Evolutionary conservation across 2,113 vertebrate genomes (phyloP).

Genomic region (Naja naja): DNA sequence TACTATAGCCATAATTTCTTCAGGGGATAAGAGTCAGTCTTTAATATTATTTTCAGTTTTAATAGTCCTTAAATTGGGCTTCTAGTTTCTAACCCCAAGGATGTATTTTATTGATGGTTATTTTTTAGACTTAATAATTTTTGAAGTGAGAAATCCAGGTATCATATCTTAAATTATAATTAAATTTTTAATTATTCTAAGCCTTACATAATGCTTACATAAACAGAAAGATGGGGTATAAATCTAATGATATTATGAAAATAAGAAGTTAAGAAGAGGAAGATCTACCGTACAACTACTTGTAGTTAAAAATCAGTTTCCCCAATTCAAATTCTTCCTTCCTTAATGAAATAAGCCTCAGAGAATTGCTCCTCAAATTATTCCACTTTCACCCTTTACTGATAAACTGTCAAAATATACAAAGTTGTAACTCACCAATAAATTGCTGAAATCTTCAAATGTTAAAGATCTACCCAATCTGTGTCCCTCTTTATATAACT

Average conservation of each 20-base stretch:
- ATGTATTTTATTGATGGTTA: neutral
- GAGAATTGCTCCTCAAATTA: neutral
- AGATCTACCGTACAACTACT: neutral
- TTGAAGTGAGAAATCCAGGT: neutral
- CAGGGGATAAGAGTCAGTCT: neutral
- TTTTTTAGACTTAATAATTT: neutral
- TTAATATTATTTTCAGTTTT: neutral
- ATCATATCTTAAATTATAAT: neutral
- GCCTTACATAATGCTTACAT: neutral
- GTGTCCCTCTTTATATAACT: neutral
- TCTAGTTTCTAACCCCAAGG: neutral
- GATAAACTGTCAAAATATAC: neutral
- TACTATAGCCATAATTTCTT: neutral
- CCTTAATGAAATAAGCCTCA: too few species aligned
- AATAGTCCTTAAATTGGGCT: neutral
- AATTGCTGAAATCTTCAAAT: neutral
- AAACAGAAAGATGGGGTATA: neutral
- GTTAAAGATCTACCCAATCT: neutral
- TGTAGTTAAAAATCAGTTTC: fast-evolving
- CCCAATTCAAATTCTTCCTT: neutral
- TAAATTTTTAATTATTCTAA: neutral
- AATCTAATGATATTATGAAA: neutral
- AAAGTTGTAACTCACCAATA: neutral
- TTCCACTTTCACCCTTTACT: neutral
- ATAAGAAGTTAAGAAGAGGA: neutral